phyloP scores from a whole-genome alignment of 2,888 invertebrate genomes.

The Branchipolynoe longqiensis region DNA sequence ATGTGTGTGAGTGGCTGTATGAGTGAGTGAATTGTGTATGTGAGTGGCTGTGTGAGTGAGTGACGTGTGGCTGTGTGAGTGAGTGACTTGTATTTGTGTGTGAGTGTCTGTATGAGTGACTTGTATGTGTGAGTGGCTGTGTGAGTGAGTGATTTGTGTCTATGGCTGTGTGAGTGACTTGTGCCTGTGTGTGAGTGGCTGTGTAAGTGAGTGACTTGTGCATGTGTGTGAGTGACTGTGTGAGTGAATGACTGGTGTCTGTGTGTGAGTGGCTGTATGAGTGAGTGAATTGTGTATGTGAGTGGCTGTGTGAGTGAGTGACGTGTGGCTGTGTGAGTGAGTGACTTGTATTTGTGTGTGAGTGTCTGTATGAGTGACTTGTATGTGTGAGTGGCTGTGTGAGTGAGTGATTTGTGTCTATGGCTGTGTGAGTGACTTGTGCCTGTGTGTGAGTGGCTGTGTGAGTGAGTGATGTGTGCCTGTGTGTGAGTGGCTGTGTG shows the following conservation, averaged over 20 bases:
- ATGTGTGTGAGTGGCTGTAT: background rate
- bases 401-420: background rate
- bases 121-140: background rate
- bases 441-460: background rate
- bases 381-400: background rate
- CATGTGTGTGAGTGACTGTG: background rate
- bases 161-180: background rate
- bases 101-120: slow-evolving; percentile 14
- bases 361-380: background rate
- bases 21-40: background rate
- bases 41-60: background rate
- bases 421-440: background rate
- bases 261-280: background rate
- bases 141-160: background rate
- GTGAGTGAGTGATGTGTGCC: too few species aligned
- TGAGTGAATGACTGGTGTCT: background rate
- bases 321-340: background rate
- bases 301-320: background rate
- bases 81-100: background rate
- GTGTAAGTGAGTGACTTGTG: background rate
- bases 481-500: background rate
- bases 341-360: background rate
- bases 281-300: background rate
- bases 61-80: too few species aligned
- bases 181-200: background rate